Evolutionary conservation across 2,888 invertebrate genomes (phyloP), one percentile per base, ranked within the genome.

Genomic region (Crematogaster levior): DNA sequence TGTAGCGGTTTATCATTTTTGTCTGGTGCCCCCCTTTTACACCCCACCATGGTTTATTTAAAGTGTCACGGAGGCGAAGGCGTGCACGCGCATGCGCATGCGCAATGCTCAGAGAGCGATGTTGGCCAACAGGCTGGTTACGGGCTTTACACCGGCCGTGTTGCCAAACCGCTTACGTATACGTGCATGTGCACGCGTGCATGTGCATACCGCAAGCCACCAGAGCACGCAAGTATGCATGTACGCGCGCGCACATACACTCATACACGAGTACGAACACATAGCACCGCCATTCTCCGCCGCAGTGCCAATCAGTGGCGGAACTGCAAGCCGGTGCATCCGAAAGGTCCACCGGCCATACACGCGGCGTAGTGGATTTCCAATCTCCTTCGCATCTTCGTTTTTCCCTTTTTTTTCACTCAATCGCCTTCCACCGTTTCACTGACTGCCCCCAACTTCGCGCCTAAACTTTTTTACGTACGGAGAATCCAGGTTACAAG

Each of bases 51-150:
- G 85, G 86, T 90, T 90, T 90, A 88, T 89, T 90, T 89, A 87
- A 89, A 89, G 90, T 90, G 90, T 89, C 89, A 90, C 89, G 89
- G 74, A 86, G 83, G 81, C 85, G 60, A 85, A 89, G 89, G 86
- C 85, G 88, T 84, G 81, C 81, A 83, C 82, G 82, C 86, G 86
- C 88, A 83, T 84, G 86, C 86, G 86, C 89, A 48, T 66, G 82
- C 65, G 63, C 82, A 40, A 81, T 51, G 51, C 70, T 80, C 66
- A 6, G 34, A n/a, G 72, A 84, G 66, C 81, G 85, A 89, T 89
- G 89, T 89, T 90, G 87, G 90, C 90, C 89, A 89, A 89, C 89
- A 89, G 89, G 85, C 89, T 89, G 63, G 89, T 89, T 90, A 86
- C 89, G 87, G 89, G 86, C 87, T 85, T 86, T 86, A 90, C 87